Conservation (phyloP, 2,888 invertebrate species). For the Caenorhabditis sp. region DNA sequence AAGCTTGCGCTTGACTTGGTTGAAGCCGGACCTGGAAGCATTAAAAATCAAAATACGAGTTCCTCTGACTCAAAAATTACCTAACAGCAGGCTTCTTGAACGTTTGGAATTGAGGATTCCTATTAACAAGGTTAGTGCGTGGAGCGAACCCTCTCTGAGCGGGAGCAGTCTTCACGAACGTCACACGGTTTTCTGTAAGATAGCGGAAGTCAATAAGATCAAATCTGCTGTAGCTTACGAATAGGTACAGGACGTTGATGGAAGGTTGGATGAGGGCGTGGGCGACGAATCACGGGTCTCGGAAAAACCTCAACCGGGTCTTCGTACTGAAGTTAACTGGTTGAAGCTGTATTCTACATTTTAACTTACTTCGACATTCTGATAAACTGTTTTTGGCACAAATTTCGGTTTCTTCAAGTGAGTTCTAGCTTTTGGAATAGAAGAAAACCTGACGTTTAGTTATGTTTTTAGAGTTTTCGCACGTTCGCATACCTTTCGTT, state of each 20-base stretch:
- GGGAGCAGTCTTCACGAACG: slow-evolving; percentile 36
- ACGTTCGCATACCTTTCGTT: slow-evolving; percentile 44
- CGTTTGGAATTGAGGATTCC: background rate
- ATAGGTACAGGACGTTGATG: slow-evolving; percentile 28
- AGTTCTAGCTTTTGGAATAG: slow-evolving; percentile 26
- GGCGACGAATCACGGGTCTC: slow-evolving; percentile 15
- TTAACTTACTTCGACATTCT: background rate
- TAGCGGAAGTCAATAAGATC: background rate
- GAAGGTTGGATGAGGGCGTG: background rate
- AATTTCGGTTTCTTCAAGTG: background rate
- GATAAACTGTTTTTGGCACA: background rate
- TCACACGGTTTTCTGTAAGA: slow-evolving; percentile 43
- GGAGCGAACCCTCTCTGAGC: slow-evolving; percentile 8
- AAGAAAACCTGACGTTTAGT: slow-evolving; percentile 23
- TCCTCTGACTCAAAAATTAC: too few species aligned
- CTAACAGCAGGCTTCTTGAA: background rate
- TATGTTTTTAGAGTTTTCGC: background rate
- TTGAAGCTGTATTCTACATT: too few species aligned
- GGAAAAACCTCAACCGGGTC: slow-evolving; percentile 1
- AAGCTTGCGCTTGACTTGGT: background rate
- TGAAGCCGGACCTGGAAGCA: slow-evolving; percentile 25
- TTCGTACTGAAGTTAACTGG: too few species aligned
- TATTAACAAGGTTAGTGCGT: slow-evolving; percentile 21
- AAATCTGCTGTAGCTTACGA: too few species aligned
- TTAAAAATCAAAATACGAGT: background rate